phyloP scores from a whole-genome alignment of 37 sponge, comb jelly and placozoan species.

The Beroe forskalii region DNA sequence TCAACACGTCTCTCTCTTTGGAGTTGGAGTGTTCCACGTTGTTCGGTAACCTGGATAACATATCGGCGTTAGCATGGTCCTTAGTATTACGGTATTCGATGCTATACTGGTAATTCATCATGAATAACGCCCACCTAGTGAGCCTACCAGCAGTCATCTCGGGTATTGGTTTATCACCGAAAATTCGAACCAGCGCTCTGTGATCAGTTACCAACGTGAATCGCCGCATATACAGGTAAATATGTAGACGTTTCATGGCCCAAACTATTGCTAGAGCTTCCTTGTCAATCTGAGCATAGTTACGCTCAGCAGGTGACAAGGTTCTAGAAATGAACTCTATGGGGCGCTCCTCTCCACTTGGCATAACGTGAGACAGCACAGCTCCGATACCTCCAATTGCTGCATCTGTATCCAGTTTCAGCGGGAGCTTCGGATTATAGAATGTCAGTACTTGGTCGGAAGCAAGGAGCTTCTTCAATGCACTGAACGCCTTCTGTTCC shows the following conservation, averaged over 20 bases:
- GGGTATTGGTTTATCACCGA: neutral
- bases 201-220: neutral
- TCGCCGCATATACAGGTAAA: neutral
- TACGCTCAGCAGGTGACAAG: conserved; percentile 65
- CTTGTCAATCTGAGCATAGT: conserved; percentile 1
- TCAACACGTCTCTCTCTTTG: neutral
- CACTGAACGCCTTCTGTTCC: neutral
- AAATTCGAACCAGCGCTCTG: neutral
- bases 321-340: conserved; percentile 72
- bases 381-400: neutral
- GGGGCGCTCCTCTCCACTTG: conserved; percentile 66
- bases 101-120: neutral
- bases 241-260: neutral
- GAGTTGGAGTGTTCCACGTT: neutral
- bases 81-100: neutral
- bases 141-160: neutral
- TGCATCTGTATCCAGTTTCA: neutral
- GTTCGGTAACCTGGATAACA: conserved; percentile 13
- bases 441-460: neutral
- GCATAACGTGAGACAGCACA: conserved; percentile 63
- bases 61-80: conserved; percentile 51
- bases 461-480: neutral
- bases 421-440: neutral
- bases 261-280: neutral
- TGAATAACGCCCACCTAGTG: conserved; percentile 30